Evolutionary conservation across 2,113 vertebrate species (phyloP).

Genomic region (Nothocercus nigrocapillus): DNA sequence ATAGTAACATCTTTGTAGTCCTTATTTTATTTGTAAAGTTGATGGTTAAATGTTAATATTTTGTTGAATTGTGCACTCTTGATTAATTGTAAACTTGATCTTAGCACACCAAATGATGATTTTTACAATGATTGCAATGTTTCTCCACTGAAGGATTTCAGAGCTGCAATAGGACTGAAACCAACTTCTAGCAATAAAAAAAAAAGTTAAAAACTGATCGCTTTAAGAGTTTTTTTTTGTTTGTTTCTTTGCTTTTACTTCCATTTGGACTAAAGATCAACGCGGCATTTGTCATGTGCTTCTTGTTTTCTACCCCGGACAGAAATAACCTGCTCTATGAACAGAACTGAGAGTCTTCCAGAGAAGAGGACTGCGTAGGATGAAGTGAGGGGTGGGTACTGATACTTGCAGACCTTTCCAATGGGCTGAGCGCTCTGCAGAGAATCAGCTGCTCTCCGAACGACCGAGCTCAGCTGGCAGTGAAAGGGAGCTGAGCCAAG

Average conservation of each 20-base stretch:
- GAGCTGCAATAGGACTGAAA: slow-evolving; percentile 76
- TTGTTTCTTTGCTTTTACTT: not conserved
- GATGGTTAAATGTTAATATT: slow-evolving; percentile 69
- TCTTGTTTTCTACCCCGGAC: not conserved
- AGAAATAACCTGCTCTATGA: not conserved
- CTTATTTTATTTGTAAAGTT: slow-evolving; percentile 75
- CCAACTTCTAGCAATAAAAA: slow-evolving; percentile 84
- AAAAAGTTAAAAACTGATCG: not conserved
- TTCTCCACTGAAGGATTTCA: slow-evolving; percentile 70
- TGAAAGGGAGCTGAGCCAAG: not conserved
- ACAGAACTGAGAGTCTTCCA: rapidly evolving
- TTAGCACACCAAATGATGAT: slow-evolving; percentile 71
- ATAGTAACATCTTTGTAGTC: slow-evolving; percentile 52
- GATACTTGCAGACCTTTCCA: not conserved
- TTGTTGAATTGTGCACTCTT: slow-evolving; percentile 66
- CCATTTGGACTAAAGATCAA: not conserved
- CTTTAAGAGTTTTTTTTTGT: not conserved
- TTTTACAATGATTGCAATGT: slow-evolving; percentile 64
- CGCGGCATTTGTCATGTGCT: not conserved
- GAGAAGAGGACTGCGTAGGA: rapidly evolving
- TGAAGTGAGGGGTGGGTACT: not conserved
- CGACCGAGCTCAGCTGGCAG: not conserved
- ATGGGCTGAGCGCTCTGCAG: not conserved
- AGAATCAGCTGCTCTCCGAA: not conserved
- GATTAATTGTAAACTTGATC: slow-evolving; percentile 64